Percentiles rank a stretch among this genome's conserved stretches.
phyloP scores from a whole-genome alignment of 2,113 vertebrate genomes.

The Mus pahari region DNA sequence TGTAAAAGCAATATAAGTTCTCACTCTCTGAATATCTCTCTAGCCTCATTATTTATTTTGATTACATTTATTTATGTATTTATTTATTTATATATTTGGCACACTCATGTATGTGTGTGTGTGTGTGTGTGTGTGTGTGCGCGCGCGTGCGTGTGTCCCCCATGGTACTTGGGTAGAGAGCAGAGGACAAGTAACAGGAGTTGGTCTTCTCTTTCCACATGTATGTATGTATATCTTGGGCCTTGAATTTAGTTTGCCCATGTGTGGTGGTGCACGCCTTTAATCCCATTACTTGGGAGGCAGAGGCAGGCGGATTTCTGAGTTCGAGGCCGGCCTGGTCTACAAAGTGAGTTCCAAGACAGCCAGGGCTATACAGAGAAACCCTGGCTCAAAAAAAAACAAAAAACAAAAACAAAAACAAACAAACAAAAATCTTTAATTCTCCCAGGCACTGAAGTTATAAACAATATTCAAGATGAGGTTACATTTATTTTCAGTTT shows the following conservation, averaged over 20 bases:
- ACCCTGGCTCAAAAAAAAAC: background rate
- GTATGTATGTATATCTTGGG: background rate
- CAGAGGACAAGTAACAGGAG: background rate
- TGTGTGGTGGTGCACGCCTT: background rate
- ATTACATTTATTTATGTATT: background rate
- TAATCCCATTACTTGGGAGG: background rate
- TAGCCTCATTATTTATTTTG: background rate
- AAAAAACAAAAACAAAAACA: no score
- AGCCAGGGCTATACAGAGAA: background rate
- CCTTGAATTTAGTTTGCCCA: background rate
- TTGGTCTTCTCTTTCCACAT: no score
- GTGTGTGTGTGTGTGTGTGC: background rate
- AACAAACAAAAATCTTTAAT: background rate
- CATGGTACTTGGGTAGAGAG: background rate
- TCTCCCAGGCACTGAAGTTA: background rate
- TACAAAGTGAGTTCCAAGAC: background rate
- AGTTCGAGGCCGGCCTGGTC: background rate
- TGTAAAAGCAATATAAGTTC: background rate
- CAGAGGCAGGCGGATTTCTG: background rate
- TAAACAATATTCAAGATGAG: background rate
- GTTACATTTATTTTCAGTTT: constrained; percentile 48
- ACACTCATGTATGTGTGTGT: background rate
- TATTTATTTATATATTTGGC: background rate
- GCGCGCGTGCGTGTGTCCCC: no score
- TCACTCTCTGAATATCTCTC: background rate